Base-by-base conservation (phyloP, 1,140 invertebrate species). In the Tetramorium simillimum region DNA sequence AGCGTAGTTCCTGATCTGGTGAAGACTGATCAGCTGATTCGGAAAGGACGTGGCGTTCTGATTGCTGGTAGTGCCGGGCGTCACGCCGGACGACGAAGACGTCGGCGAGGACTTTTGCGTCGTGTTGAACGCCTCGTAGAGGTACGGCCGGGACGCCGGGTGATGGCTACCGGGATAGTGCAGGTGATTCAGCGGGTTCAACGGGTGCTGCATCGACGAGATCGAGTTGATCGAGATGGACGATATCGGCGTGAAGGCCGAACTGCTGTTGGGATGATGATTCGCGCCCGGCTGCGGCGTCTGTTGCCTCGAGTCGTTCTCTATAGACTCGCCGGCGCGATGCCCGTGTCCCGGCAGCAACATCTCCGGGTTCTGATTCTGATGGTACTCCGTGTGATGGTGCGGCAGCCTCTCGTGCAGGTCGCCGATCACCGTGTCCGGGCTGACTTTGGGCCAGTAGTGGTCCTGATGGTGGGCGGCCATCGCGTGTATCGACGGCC, bases 1-100 rank as follows among this genome's bases (percentile, higher is more conserved):
- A 86, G 98, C 98, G 95, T 99, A 99, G 95, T 99, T 99, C 92
- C 99, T 97, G 92, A 99, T 99, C 95, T 99, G 98, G 95, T 99
- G 98, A 76, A 99, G 96, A 87, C 98, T 99, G 92, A 99, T 99
- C 91, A 99, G 96, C 94, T 99, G 98, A 94, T 99, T 99, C 69
- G 98, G 98, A 94, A 99, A 99, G 85, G 97, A 97, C 91, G 97
- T 98, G 81, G 97, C 94, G 92, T 95, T 95, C 92, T 93, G 96
- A 93, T 94, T 95, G 87, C 73, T 90, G 49, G 93, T 92, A 7
- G 90, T 90, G 18, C 92, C 93, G 5, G 93, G 77, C 9, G 93
- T 94, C 1, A 94, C 93, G 6, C 92, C 93, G 10, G 92, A 76
- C 60, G 92, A 90, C 10, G 94, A 92, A 7, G 93, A 94, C n/a